phyloP scores from a whole-genome alignment of 1,140 invertebrate species.

The Macrosteles quadrilineatus region DNA sequence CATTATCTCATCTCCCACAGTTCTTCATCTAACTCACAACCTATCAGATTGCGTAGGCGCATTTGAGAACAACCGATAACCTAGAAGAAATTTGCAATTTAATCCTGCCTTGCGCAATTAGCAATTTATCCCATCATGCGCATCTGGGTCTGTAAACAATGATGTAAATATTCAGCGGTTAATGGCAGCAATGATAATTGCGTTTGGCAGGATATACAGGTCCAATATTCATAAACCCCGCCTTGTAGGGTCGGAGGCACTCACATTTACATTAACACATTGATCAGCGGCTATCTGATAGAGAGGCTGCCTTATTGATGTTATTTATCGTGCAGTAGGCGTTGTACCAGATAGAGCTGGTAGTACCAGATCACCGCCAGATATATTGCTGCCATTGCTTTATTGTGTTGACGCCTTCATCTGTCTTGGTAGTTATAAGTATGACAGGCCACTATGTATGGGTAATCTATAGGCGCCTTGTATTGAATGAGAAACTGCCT shows the following conservation, averaged over 20 bases:
- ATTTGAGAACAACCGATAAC: too few relatives aligned
- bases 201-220: constrained; percentile 5
- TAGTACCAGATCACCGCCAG: background rate
- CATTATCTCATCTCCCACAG: too few relatives aligned
- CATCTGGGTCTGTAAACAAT: constrained; percentile 12
- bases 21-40: too few relatives aligned
- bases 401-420: constrained; percentile 24
- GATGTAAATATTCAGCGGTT: constrained; percentile 15
- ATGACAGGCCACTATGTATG: constrained; percentile 7
- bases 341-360: background rate
- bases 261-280: constrained; percentile 19
- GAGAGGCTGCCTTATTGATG: background rate
- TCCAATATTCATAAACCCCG: constrained; percentile 18
- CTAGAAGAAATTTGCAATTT: too few relatives aligned
- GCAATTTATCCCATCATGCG: background rate
- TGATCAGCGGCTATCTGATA: constrained; percentile 18
- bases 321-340: constrained; percentile 19
- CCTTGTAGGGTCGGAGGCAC: constrained; percentile 2
- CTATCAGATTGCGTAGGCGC: too few relatives aligned
- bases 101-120: too few relatives aligned
- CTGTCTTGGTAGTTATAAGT: constrained; percentile 11
- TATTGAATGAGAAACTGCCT: too few relatives aligned
- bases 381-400: background rate
- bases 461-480: background rate
- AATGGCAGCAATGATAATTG: constrained; percentile 9